A percentile compares a stretch with the other conserved stretches of the same genome.
These are phyloP conservation scores for Dusona sp. DNA, from an alignment of 2,888 invertebrate genomes.

Conservation along the genomic window DNA sequence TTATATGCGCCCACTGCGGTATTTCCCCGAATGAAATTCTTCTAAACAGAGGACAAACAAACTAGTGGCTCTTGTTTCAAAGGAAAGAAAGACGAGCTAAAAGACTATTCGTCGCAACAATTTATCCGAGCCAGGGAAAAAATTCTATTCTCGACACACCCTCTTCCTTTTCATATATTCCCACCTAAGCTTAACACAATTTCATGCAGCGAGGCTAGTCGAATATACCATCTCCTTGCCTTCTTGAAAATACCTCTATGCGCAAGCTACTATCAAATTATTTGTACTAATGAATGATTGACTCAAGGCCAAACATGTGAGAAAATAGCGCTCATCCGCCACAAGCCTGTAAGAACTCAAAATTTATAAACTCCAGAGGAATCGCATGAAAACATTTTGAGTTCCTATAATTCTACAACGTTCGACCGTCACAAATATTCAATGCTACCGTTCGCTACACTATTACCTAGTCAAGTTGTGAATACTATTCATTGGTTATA, in stretches of 20 bases:
- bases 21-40: conserved; percentile 16
- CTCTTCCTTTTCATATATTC: not conserved
- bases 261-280: not conserved
- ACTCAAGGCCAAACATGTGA: not conserved
- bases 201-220: not conserved
- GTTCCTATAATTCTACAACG: not conserved
- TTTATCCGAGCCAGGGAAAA: not conserved
- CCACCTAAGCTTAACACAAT: not conserved
- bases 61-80: conserved; percentile 23
- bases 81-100: not conserved
- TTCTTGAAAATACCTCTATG: not conserved
- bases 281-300: not conserved
- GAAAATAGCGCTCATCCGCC: not conserved
- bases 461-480: not conserved
- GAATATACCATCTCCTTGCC: too few species aligned
- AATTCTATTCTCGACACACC: not conserved
- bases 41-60: conserved; percentile 18
- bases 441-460: not conserved
- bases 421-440: not conserved
- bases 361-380: not conserved
- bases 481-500: not conserved
- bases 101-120: not conserved
- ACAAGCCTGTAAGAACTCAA: not conserved
- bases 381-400: not conserved
- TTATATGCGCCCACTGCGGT: not conserved